These are phyloP conservation scores for Lasioglossum malachurum DNA, from an alignment of 2,888 invertebrate species.

Conservation along the genomic window DNA sequence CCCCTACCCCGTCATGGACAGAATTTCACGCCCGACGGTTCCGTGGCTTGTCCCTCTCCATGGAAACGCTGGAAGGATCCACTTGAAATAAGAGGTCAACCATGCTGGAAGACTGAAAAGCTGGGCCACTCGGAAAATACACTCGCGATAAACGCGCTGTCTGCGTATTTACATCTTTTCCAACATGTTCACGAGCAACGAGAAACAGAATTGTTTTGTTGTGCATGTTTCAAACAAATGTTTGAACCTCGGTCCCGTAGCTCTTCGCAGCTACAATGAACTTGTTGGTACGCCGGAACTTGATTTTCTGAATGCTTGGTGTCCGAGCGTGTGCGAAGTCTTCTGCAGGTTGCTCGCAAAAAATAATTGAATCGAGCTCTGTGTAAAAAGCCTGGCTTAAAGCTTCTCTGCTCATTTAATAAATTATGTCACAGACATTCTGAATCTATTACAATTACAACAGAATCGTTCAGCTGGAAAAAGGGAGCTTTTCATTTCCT, in stretches of 20 bases:
- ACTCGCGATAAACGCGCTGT: conserved; percentile 45
- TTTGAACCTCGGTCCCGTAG: not conserved
- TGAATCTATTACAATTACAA: not conserved
- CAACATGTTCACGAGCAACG: conserved; percentile 37
- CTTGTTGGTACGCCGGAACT: not conserved
- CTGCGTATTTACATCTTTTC: conserved; percentile 48
- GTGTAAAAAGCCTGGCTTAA: not conserved
- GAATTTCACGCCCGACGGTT: conserved; percentile 53
- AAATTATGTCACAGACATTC: not conserved
- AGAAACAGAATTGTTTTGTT: conserved; percentile 12
- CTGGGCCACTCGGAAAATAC: conserved; percentile 31
- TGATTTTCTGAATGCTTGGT: not conserved
- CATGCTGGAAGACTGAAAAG: conserved; percentile 28
- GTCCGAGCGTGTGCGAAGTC: not conserved
- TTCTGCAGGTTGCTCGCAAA: not conserved
- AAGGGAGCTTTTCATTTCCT: not conserved
- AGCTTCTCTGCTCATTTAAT: not conserved
- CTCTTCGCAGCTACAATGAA: not conserved
- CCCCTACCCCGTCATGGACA: conserved; percentile 16
- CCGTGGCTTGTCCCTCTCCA: conserved; percentile 41
- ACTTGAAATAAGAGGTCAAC: conserved; percentile 48
- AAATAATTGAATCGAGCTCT: not conserved
- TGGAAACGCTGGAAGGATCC: conserved; percentile 49
- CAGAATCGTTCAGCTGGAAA: not conserved
- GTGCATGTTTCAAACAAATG: not conserved